A percentile compares a stretch with the other conserved stretches of the same genome.
These are phyloP conservation scores for Lithophane ornitopus DNA, from an alignment of 2,888 invertebrate genomes.

Conservation along the genomic window DNA sequence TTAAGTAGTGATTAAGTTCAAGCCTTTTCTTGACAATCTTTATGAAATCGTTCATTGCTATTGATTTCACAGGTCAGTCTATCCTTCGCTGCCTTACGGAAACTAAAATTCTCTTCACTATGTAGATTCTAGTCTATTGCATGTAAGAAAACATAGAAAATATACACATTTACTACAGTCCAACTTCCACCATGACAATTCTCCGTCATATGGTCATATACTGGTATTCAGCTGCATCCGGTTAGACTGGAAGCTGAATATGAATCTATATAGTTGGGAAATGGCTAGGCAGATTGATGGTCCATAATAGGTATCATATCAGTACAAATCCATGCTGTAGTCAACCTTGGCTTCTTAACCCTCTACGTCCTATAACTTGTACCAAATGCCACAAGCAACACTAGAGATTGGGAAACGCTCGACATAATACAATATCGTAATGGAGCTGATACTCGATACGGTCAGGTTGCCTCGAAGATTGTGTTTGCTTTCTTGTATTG, in stretches of 20 bases:
- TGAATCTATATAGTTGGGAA: neutral
- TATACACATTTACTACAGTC: neutral
- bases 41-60: neutral
- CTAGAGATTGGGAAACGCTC: conserved; percentile 63
- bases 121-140: neutral
- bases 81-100: neutral
- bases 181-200: neutral
- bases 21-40: neutral
- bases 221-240: neutral
- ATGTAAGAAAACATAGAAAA: neutral
- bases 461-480: conserved; percentile 52
- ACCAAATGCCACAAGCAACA: conserved; percentile 27
- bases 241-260: neutral
- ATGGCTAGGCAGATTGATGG: neutral
- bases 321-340: neutral
- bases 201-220: neutral
- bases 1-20: neutral
- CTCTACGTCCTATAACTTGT: conserved; percentile 39
- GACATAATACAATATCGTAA: conserved; percentile 64
- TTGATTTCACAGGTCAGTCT: neutral
- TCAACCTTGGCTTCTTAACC: neutral
- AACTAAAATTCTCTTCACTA: neutral
- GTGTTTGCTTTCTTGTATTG: conserved; percentile 48
- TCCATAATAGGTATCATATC: neutral
- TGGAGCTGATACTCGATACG: conserved; percentile 60